Conservation (phyloP, 2,797 vertebrate genomes). For the Acipenser oxyrinchus region DNA sequence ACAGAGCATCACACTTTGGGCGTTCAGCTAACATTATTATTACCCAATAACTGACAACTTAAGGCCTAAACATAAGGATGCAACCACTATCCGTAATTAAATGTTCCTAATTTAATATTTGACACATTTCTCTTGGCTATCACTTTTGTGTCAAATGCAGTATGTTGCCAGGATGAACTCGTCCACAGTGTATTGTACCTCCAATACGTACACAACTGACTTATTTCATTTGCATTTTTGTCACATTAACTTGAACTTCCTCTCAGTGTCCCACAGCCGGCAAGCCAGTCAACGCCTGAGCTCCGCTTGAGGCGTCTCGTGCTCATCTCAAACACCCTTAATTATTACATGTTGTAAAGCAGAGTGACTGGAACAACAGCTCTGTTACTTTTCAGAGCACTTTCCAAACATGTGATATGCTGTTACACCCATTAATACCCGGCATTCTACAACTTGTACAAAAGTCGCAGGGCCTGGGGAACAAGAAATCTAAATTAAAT, state of each 20-base stretch:
- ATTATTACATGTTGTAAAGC: not conserved
- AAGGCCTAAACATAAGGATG: too few species aligned
- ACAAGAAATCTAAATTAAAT: not conserved
- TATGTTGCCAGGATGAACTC: too few species aligned
- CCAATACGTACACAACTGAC: conserved; percentile 9
- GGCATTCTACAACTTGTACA: not conserved
- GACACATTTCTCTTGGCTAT: too few species aligned
- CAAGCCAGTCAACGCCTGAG: not conserved
- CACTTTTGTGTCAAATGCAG: too few species aligned
- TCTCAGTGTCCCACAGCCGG: conserved; percentile 12
- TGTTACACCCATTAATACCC: conserved; percentile 1
- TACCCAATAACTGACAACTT: too few species aligned
- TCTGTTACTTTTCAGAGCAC: not conserved
- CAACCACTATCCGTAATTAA: too few species aligned
- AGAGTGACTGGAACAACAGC: not conserved
- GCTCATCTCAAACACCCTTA: conserved; percentile 6
- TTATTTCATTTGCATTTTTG: conserved; percentile 17
- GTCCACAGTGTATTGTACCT: not conserved
- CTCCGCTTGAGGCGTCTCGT: not conserved
- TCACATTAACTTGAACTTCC: conserved; percentile 20
- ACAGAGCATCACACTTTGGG: too few species aligned
- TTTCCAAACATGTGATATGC: not conserved
- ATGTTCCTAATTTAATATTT: too few species aligned
- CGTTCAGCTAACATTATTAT: too few species aligned
- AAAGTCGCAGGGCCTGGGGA: not conserved